Percentiles rank a stretch among this genome's conserved stretches.
Evolutionary conservation across 2,888 invertebrate genomes (phyloP).

Genomic region (Drosophila borborema): DNA sequence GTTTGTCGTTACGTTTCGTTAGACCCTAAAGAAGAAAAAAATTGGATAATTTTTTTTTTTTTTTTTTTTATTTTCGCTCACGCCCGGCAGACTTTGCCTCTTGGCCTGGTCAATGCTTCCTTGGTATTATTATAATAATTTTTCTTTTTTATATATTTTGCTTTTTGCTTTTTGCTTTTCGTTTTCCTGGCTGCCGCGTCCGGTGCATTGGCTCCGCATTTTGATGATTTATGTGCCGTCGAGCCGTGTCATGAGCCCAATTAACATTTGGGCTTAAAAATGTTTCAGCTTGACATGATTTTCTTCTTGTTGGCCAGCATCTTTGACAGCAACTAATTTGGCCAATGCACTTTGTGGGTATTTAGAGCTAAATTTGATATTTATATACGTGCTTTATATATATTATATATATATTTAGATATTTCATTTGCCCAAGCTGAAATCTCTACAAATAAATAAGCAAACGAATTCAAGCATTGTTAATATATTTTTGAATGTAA

Average conservation of each 20-base stretch:
- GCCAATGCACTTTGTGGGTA: conserved; percentile 45
- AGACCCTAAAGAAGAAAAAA: conserved; percentile 31
- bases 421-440: no score
- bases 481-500: no score
- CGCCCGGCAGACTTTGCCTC: conserved; percentile 25
- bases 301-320: conserved; percentile 32
- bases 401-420: background rate
- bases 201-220: conserved; percentile 59
- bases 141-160: background rate
- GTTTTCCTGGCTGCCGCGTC: conserved; percentile 32
- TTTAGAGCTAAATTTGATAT: background rate
- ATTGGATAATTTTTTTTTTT: conserved; percentile 3
- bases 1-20: conserved; percentile 74
- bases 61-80: conserved; percentile 5
- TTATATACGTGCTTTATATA: background rate
- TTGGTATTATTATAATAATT: conserved; percentile 18
- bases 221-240: conserved; percentile 73
- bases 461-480: no score
- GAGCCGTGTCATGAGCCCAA: conserved; percentile 75
- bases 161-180: conserved; percentile 7
- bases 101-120: conserved; percentile 36
- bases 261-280: conserved; percentile 72
- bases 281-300: conserved; percentile 51
- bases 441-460: no score
- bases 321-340: conserved; percentile 53